A percentile compares a stretch with the other conserved stretches of the same genome.
Evolutionary conservation across 1,140 invertebrate species (phyloP).

Genomic region (Diplogasteroides magnus): DNA sequence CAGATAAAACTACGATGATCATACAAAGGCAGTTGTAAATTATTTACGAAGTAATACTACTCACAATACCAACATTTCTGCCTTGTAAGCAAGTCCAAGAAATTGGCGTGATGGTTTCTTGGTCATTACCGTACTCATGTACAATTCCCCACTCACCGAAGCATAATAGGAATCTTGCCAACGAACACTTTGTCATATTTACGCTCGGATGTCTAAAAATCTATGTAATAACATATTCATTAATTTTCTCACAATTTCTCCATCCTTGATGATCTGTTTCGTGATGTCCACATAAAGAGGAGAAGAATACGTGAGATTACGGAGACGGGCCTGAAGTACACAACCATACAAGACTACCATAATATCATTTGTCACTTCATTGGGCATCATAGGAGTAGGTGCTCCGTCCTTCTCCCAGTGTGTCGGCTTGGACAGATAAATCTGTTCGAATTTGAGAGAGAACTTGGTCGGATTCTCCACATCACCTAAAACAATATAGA

Average conservation of each 20-base stretch:
- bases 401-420: slow-evolving; percentile 99
- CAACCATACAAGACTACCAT: slow-evolving; percentile 60
- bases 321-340: slow-evolving; percentile 39
- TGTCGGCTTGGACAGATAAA: slow-evolving; percentile 95
- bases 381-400: slow-evolving; percentile 97
- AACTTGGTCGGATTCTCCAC: slow-evolving; percentile 69
- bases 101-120: no score
- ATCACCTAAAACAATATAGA: slow-evolving; percentile 41
- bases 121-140: no score
- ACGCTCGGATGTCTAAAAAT: slow-evolving; percentile 72
- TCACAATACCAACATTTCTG: no score
- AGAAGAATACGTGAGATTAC: slow-evolving; percentile 72
- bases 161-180: slow-evolving; percentile 98
- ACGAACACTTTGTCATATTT: slow-evolving; percentile 96
- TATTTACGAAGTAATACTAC: no score
- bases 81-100: no score
- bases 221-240: neutral
- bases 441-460: slow-evolving; percentile 93
- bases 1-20: no score
- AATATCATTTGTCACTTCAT: no score
- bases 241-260: neutral
- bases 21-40: no score
- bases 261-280: slow-evolving; percentile 70
- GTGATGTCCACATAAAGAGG: slow-evolving; percentile 97
- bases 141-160: slow-evolving; percentile 67